phyloP scores from a whole-genome alignment of 2,888 invertebrate species.

The Gisinianus flammeolus region DNA sequence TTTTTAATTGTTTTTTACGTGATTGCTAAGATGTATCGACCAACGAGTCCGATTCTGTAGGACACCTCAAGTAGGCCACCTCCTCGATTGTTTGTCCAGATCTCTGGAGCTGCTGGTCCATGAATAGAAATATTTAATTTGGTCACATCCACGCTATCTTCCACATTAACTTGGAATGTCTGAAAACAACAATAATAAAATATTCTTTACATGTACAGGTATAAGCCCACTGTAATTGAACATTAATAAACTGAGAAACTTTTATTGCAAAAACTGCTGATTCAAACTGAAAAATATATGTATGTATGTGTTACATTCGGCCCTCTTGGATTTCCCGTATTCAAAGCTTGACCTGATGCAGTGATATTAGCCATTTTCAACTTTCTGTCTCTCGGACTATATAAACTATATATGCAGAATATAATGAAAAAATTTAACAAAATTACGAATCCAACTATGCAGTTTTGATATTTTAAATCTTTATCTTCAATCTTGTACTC shows the following conservation, averaged over 20 bases:
- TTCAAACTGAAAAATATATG: neutral
- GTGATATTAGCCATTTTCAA: too few species aligned
- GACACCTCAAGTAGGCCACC: slow-evolving; percentile 42
- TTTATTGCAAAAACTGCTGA: neutral
- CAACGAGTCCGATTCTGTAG: slow-evolving; percentile 45
- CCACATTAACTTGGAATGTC: slow-evolving; percentile 40
- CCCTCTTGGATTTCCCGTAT: slow-evolving; percentile 40
- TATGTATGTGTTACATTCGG: too few species aligned
- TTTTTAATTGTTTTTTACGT: slow-evolving; percentile 12
- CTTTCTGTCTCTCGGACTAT: too few species aligned
- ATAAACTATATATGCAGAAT: too few species aligned
- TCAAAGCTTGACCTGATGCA: slow-evolving; percentile 43
- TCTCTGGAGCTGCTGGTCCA: slow-evolving; percentile 41
- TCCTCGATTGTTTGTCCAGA: slow-evolving; percentile 44
- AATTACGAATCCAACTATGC: too few species aligned
- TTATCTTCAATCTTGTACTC: neutral
- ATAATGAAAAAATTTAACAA: too few species aligned
- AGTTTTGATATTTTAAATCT: too few species aligned
- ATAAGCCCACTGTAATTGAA: neutral
- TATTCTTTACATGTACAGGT: neutral
- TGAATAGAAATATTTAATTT: slow-evolving; percentile 37
- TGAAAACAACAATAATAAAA: slow-evolving; percentile 31
- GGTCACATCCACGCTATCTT: slow-evolving; percentile 41
- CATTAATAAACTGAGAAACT: neutral
- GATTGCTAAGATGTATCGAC: slow-evolving; percentile 42